A percentile compares a stretch with the other conserved stretches of the same genome.
Evolutionary conservation across 2,797 vertebrate genomes (phyloP).

Genomic region (Emydoidea blandingii): DNA sequence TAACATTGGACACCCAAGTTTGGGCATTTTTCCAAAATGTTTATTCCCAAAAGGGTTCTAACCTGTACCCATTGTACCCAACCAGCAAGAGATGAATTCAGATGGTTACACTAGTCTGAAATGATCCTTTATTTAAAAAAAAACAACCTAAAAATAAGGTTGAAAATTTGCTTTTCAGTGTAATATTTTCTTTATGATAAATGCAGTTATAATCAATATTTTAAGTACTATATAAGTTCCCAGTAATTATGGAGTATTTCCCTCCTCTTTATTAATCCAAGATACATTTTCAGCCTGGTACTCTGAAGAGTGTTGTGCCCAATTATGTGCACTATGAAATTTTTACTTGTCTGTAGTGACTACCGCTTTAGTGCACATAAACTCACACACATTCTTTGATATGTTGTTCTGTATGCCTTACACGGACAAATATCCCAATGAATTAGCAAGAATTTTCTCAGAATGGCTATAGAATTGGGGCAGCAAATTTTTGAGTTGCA

Average conservation of each 20-base stretch:
- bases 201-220: neutral
- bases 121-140: neutral
- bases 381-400: neutral
- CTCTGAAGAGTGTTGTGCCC: conserved; percentile 36
- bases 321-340: neutral
- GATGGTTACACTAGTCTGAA: neutral
- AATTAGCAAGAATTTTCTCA: neutral
- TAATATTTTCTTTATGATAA: neutral
- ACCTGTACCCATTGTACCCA: neutral
- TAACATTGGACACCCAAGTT: neutral
- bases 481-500: neutral
- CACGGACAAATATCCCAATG: neutral
- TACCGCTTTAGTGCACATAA: neutral
- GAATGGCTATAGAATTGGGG: conserved; percentile 14
- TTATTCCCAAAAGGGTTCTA: neutral
- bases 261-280: neutral
- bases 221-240: neutral
- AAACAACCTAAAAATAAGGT: neutral
- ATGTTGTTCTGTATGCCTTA: neutral
- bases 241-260: too few relatives aligned
- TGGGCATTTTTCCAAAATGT: neutral
- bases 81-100: neutral
- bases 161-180: neutral
- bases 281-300: conserved; percentile 31
- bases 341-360: neutral